Conservation (phyloP, 2,113 vertebrate species). For the Pitta sordida region DNA sequence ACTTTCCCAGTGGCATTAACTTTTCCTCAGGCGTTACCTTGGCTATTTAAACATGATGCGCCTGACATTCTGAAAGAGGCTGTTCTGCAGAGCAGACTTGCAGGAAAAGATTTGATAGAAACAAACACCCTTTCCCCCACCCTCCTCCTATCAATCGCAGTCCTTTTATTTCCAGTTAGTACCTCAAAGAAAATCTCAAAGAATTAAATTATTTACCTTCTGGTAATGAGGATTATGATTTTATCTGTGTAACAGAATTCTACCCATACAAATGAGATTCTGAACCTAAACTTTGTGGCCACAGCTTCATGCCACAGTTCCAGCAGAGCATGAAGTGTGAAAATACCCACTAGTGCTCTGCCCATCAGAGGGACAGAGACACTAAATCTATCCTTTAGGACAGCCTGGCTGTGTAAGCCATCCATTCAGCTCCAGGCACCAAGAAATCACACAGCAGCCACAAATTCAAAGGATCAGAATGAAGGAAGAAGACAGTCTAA, state of each 20-base stretch:
- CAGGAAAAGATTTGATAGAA: neutral
- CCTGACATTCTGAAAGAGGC: neutral
- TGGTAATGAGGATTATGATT: neutral
- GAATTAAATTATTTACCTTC: slow-evolving; percentile 30
- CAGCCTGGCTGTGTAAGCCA: neutral
- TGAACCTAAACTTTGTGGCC: neutral
- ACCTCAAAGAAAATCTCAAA: slow-evolving; percentile 13
- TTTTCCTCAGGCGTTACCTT: neutral
- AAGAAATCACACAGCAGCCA: neutral
- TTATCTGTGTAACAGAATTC: neutral
- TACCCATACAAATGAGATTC: neutral
- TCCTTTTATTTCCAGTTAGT: slow-evolving; percentile 14
- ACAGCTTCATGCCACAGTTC: neutral
- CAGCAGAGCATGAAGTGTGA: slow-evolving; percentile 10
- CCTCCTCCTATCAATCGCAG: neutral
- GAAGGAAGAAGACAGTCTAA: neutral
- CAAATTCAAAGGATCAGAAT: neutral
- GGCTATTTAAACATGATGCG: neutral
- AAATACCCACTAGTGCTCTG: neutral
- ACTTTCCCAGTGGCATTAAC: neutral
- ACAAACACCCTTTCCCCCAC: neutral
- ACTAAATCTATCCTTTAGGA: neutral
- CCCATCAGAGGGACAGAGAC: neutral
- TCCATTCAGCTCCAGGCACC: neutral
- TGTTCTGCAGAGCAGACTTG: neutral